Percentiles rank a stretch among this genome's conserved stretches.
phyloP scores from a whole-genome alignment of 2,113 vertebrate genomes.

The Monopterus albus region DNA sequence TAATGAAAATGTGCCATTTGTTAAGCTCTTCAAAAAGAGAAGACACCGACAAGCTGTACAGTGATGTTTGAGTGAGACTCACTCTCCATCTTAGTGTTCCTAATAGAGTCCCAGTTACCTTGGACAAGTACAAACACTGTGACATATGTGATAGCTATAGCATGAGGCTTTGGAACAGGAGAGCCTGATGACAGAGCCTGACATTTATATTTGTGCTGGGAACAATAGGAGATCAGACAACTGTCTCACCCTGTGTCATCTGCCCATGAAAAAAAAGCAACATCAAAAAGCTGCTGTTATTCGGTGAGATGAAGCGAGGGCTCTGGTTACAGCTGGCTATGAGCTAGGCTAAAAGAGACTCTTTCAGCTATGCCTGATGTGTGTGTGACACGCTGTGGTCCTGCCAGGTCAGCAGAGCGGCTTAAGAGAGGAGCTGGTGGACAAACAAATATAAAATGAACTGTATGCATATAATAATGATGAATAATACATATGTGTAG shows the following conservation, averaged over 20 bases:
- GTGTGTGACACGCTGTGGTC: constrained; percentile 67
- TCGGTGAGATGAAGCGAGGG: constrained; percentile 42
- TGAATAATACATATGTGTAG: no score
- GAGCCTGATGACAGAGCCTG: constrained; percentile 64
- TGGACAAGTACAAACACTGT: constrained; percentile 36
- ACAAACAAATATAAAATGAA: constrained; percentile 3
- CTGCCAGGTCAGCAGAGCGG: constrained; percentile 38
- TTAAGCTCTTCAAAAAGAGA: neutral
- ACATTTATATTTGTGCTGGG: constrained; percentile 70
- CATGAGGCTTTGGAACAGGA: constrained; percentile 50
- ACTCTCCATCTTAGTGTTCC: constrained; percentile 67
- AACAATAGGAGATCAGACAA: constrained; percentile 77
- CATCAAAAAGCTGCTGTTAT: constrained; percentile 70
- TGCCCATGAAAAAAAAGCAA: constrained; percentile 56
- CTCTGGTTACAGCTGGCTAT: constrained; percentile 66
- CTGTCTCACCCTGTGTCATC: constrained; percentile 64
- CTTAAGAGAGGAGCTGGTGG: no score
- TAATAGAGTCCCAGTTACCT: constrained; percentile 73
- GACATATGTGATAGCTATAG: constrained; percentile 62
- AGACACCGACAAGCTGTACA: constrained; percentile 27
- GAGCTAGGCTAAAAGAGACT: constrained; percentile 64
- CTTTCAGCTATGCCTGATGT: constrained; percentile 59
- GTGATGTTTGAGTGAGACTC: constrained; percentile 15
- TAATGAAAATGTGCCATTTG: neutral
- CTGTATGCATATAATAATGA: neutral